Base-by-base conservation (phyloP, 2,113 vertebrate species). In the Thalassoma bifasciatum region DNA sequence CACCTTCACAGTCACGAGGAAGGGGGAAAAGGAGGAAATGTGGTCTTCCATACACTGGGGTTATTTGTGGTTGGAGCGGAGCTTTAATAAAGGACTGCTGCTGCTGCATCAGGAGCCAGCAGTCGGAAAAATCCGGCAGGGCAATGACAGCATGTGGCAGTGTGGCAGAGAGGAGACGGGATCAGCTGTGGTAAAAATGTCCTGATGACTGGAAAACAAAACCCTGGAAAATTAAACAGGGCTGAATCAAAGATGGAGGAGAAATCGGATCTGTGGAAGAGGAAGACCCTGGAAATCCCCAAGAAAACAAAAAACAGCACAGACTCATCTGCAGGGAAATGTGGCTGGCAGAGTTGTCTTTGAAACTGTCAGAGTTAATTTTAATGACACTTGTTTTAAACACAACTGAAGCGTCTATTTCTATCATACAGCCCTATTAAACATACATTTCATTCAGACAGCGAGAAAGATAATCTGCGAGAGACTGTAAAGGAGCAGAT, bases 61-160 rank as follows among this genome's bases (percentile, higher is more conserved):
- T 63, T 75, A 57, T 82, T 66, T 73, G 67, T 23, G 64, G 72
- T 64, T 49, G 52, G 46, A 56, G 69, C 69, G 47, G 42, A 57
- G 50, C 52, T 44, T 40, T 47, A 46, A 73, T 73, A 61, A 67
- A 56, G 61, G 51, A 60, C 71, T 79, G 70, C 65, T 81, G 70
- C 65, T 81, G 68, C 47, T 66, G 49, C 60, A 72, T 77, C 72
- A 47, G 72, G 68, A 77, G 50, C 66, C 70, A 66, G 82, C 10
- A 86, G 86, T 89, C 63, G 86, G 84, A 87, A 91, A 88, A 86
- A 83, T 61, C 72, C 64, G 57, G 73, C 61, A 51, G 74, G 73
- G 65, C 77, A 83, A 84, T 72, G 78, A 79, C 79, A 81, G 80
- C 57, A 80, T 83, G 79, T 74, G 70, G 86, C 77, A 72, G 40